Conservation (phyloP, 2,797 vertebrate species). For the Dendrocincla fuliginosa region DNA sequence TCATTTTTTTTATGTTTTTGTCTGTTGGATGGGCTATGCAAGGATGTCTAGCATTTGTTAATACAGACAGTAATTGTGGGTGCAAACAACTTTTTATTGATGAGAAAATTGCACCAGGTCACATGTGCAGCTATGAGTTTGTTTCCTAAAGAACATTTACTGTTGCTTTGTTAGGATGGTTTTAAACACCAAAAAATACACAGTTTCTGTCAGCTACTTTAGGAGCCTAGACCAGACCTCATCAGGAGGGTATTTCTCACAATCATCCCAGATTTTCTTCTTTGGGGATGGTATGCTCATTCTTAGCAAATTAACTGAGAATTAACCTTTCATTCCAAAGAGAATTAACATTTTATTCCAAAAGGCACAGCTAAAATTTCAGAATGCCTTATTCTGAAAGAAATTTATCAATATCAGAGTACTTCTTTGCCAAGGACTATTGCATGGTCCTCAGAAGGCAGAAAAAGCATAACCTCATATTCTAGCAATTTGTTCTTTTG, state of each 20-base stretch:
- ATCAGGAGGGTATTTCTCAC: fast-evolving
- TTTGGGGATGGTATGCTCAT: neutral
- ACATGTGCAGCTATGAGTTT: neutral
- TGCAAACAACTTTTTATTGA: neutral
- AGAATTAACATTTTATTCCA: neutral
- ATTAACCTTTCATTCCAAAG: neutral
- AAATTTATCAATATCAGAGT: neutral
- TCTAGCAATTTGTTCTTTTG: neutral
- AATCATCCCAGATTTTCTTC: neutral
- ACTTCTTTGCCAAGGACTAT: neutral
- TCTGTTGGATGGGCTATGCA: neutral
- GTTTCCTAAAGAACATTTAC: neutral
- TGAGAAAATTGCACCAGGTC: neutral
- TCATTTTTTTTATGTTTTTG: neutral
- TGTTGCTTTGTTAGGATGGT: neutral
- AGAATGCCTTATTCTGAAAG: neutral
- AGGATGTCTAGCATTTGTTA: neutral
- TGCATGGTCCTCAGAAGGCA: neutral
- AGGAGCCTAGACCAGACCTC: neutral
- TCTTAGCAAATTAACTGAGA: neutral
- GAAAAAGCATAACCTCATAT: neutral
- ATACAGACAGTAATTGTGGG: neutral
- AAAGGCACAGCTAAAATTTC: neutral
- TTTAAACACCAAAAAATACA: neutral
- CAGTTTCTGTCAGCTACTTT: neutral